These are phyloP conservation scores for Nesoenas mayeri DNA, from an alignment of 2,113 vertebrate genomes.

Conservation along the genomic window DNA sequence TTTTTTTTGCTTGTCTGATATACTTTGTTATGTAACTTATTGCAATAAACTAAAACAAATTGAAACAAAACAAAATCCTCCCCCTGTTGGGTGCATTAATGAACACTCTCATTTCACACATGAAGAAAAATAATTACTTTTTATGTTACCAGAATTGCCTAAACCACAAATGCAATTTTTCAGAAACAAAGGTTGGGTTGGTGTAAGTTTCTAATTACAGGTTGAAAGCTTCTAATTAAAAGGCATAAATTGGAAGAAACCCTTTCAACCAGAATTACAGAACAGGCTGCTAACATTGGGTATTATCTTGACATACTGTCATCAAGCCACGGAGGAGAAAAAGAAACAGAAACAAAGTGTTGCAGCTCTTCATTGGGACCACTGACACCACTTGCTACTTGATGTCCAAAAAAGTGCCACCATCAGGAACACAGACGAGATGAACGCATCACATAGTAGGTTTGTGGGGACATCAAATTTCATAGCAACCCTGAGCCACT, in stretches of 20 bases:
- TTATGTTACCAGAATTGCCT: constrained; percentile 64
- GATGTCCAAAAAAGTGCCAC: background rate
- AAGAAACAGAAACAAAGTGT: background rate
- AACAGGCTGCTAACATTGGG: background rate
- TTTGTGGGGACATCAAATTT: background rate
- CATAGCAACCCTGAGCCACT: background rate
- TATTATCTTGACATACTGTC: background rate
- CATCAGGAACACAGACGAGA: background rate
- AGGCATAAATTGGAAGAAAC: constrained; percentile 58
- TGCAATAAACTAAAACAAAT: background rate
- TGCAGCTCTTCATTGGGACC: fast-evolving
- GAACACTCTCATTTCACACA: background rate
- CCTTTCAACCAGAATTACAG: constrained; percentile 29
- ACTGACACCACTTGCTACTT: background rate
- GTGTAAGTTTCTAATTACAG: constrained; percentile 71
- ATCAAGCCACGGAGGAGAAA: background rate
- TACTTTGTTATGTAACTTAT: background rate
- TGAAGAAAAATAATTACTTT: constrained; percentile 57
- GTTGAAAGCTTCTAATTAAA: constrained; percentile 69
- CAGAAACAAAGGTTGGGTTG: constrained; percentile 65
- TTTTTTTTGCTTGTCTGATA: background rate
- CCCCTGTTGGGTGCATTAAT: background rate
- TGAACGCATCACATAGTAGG: background rate
- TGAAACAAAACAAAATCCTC: background rate
- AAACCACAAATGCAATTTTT: constrained; percentile 61